phyloP scores from a whole-genome alignment of 1,140 invertebrate species.

The Galleria mellonella region DNA sequence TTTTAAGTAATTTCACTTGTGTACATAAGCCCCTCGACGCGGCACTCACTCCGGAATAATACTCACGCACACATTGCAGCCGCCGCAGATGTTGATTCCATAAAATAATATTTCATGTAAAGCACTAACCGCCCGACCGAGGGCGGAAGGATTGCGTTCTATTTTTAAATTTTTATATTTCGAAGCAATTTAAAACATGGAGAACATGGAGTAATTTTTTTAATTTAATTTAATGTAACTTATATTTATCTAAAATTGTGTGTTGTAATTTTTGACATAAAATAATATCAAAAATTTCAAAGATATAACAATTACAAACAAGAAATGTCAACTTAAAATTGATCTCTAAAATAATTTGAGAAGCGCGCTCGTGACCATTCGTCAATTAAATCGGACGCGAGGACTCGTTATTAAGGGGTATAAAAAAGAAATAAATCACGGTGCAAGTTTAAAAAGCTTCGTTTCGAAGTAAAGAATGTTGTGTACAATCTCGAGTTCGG shows the following conservation, averaged over 20 bases:
- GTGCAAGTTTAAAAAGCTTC: constrained; percentile 68
- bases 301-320: no score
- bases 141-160: constrained; percentile 71
- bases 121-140: constrained; percentile 63
- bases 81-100: constrained; percentile 70
- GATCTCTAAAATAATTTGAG: constrained; percentile 49
- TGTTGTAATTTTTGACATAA: no score
- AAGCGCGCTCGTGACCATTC: constrained; percentile 60
- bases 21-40: constrained; percentile 57
- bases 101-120: constrained; percentile 75
- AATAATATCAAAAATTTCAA: neutral
- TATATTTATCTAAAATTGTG: neutral
- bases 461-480: constrained; percentile 73
- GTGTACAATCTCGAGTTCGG: constrained; percentile 69
- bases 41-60: constrained; percentile 16
- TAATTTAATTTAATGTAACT: constrained; percentile 6
- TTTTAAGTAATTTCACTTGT: constrained; percentile 67
- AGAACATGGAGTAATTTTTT: constrained; percentile 23
- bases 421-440: constrained; percentile 64
- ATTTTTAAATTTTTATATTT: constrained; percentile 72
- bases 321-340: constrained; percentile 30
- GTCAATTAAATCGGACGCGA: constrained; percentile 65
- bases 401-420: constrained; percentile 59
- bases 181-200: constrained; percentile 50
- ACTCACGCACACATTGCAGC: constrained; percentile 26